Conservation (phyloP, 2,888 invertebrate species). For the Ormyrus labotus region DNA sequence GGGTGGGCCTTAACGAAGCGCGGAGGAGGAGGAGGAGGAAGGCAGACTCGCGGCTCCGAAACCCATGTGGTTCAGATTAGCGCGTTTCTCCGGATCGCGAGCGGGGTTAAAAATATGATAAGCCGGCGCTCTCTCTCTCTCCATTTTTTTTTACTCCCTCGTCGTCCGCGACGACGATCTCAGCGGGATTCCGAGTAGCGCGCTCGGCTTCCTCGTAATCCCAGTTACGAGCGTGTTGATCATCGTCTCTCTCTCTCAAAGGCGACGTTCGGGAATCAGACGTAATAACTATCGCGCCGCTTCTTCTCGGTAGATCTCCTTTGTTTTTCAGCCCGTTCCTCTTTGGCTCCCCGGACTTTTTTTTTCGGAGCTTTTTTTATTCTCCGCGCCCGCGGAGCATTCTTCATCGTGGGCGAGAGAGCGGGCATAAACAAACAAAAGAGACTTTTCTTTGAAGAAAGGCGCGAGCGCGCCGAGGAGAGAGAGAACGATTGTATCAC, state of each 20-base stretch:
- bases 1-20: background rate
- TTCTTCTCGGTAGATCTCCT: too few species aligned
- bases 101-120: constrained; percentile 28
- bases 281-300: constrained; percentile 18
- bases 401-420: too few species aligned
- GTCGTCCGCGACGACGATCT: background rate
- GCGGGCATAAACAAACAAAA: constrained; percentile 39
- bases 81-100: background rate
- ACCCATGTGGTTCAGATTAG: constrained; percentile 30
- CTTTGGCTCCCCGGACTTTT: too few species aligned
- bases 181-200: background rate
- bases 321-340: background rate
- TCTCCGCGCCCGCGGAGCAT: too few species aligned
- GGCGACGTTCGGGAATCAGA: constrained; percentile 1
- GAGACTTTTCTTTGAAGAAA: constrained; percentile 43
- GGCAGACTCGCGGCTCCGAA: background rate
- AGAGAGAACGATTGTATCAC: constrained; percentile 40
- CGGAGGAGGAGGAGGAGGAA: background rate
- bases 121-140: background rate
- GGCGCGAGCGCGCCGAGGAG: background rate
- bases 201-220: background rate
- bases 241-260: background rate
- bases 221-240: constrained; percentile 8
- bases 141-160: background rate
- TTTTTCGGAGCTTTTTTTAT: too few species aligned